Percentiles rank a stretch among this genome's conserved stretches.
Conservation (phyloP, 2,888 invertebrate species). For the Drosophila acutilabella region DNA sequence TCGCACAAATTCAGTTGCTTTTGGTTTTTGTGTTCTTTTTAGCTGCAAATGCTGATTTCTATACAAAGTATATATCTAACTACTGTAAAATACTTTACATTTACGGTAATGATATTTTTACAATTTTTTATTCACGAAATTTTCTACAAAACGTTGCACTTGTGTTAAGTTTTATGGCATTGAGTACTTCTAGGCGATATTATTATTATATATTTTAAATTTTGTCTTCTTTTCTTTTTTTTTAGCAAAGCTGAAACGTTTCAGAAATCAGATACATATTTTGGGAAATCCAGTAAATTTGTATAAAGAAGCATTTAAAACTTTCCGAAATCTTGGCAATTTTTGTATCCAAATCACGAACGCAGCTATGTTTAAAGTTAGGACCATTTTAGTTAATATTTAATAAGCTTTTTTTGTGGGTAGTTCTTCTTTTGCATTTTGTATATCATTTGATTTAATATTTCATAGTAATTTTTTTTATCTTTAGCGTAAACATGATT, state of each 20-base stretch:
- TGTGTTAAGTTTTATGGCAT: conserved; percentile 60
- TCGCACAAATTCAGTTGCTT: conserved; percentile 56
- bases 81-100: conserved; percentile 76
- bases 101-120: conserved; percentile 62
- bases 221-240: neutral
- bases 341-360: conserved; percentile 16
- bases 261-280: conserved; percentile 23
- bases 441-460: conserved; percentile 45
- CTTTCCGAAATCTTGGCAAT: conserved; percentile 6
- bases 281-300: conserved; percentile 6
- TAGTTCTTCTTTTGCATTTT: conserved; percentile 48
- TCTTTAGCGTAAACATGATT: conserved; percentile 80
- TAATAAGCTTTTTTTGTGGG: conserved; percentile 43
- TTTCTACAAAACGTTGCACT: conserved; percentile 73
- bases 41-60: conserved; percentile 77
- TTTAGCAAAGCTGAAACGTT: conserved; percentile 54
- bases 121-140: conserved; percentile 45
- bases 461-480: conserved; percentile 33
- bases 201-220: conserved; percentile 33
- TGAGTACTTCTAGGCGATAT: conserved; percentile 61
- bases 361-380: conserved; percentile 39
- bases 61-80: conserved; percentile 79
- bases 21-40: conserved; percentile 24
- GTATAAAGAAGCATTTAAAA: conserved; percentile 10
- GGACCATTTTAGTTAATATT: conserved; percentile 30